Evolutionary conservation across 2,888 invertebrate genomes (phyloP), one percentile per base, ranked within the genome.

Genomic region (Scaptomyza parva): DNA sequence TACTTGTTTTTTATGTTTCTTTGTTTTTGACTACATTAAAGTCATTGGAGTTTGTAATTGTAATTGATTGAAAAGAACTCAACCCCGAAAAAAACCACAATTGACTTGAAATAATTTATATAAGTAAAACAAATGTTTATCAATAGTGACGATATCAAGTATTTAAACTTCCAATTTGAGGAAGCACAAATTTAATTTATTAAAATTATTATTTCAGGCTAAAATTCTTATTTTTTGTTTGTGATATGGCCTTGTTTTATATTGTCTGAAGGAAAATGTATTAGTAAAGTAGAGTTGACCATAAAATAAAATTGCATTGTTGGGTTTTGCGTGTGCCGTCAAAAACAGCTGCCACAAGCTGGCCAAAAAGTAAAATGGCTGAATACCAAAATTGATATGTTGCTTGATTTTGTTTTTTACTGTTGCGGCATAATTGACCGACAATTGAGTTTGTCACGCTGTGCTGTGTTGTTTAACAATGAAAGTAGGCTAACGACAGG

Each of bases 311-410:
- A 33, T 35, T n/a, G n/a, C 8, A n/a, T 52, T 57, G 40, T 50
- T 52, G 35, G 41, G 35, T 17, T 22, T 35, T 41, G 52, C 40
- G 26, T 24, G 17, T 44, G 55, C 22, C 22, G 57, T 70, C 28
- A 48, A 54, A 48, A 48, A 6, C 67, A 67, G 67, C 52, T 72
- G 73, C 41, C 41, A 75, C 70, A 70, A 45, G 57, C 72, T 57
- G 54, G 40, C 11, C n/a, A 17, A 14, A 47, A 41, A 9, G 11
- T 14, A 39, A 33, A 30, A 20, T 40, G 14, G n/a, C n/a, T n/a
- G n/a, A n/a, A n/a, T n/a, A n/a, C n/a, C n/a, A n/a, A n/a, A n/a
- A n/a, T 17, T 1, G 30, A 37, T 22, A 18, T 54, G n/a, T 45
- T 45, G 24, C 20, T 17, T 33, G 30, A 6, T 33, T 64, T 35